A percentile compares a stretch with the other conserved stretches of the same genome.
phyloP scores from a whole-genome alignment of 2,113 vertebrate genomes.

The Prionailurus viverrinus region DNA sequence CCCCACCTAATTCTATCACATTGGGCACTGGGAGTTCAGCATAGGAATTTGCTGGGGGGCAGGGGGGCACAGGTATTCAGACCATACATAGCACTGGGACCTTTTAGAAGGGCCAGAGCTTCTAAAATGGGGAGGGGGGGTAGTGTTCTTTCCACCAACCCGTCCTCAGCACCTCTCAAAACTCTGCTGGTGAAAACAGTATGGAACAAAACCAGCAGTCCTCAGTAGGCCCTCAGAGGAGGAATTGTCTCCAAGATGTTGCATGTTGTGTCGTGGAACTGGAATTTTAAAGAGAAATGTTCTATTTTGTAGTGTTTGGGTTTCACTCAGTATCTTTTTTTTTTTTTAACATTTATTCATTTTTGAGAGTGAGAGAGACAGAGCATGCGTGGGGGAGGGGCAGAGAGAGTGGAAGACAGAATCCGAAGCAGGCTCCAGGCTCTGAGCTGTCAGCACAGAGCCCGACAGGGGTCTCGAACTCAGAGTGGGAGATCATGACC shows the following conservation, averaged over 20 bases:
- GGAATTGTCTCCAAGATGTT: background rate
- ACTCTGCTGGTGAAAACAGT: background rate
- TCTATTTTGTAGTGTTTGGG: background rate
- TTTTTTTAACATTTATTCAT: no score
- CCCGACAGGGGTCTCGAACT: no score
- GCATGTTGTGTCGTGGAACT: background rate
- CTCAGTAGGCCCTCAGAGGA: background rate
- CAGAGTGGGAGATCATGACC: no score
- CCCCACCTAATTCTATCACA: background rate
- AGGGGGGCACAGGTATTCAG: background rate
- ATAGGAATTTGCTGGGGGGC: background rate
- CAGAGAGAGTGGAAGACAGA: no score
- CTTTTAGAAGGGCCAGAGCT: background rate
- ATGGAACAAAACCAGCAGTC: background rate
- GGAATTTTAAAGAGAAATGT: background rate
- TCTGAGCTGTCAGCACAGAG: no score
- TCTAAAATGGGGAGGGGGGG: background rate
- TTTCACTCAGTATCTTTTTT: no score
- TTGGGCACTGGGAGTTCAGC: background rate
- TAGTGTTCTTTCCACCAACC: background rate
- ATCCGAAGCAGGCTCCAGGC: no score
- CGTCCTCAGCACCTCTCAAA: background rate
- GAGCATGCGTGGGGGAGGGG: no score
- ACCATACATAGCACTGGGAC: background rate
- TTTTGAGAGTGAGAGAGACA: no score